Evolutionary conservation across 2,888 invertebrate species (phyloP).

Genomic region (Stenotaenia linearis): DNA sequence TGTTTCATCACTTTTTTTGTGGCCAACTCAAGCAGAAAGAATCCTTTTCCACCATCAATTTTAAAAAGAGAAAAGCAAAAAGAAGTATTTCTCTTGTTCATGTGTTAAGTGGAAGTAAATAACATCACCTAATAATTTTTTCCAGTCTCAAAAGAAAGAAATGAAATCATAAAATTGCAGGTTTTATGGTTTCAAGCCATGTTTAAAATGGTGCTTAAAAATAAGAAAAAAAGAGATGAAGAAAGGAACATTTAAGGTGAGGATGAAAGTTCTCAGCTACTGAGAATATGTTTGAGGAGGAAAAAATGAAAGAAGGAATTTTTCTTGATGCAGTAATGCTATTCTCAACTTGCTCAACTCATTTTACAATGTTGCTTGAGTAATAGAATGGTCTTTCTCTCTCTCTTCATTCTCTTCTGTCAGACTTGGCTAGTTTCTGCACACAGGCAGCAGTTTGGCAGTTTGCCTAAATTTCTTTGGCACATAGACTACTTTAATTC

Average conservation of each 20-base stretch:
- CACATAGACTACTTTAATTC: neutral
- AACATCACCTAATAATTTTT: conserved; percentile 2
- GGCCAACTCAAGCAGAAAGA: too few relatives aligned
- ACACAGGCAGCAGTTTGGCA: conserved; percentile 1
- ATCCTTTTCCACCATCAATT: too few relatives aligned
- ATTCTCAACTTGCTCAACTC: conserved; percentile 15
- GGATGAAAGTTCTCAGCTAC: neutral
- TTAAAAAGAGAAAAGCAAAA: too few relatives aligned
- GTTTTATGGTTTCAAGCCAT: conserved; percentile 1
- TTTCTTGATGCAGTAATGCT: neutral
- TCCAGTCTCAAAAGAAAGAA: neutral
- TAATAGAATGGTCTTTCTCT: neutral
- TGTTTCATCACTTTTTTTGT: too few relatives aligned
- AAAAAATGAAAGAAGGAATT: neutral
- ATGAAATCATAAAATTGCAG: neutral
- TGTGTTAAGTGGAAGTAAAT: neutral
- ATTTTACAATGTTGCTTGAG: conserved; percentile 15
- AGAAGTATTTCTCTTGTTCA: neutral
- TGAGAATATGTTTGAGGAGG: neutral
- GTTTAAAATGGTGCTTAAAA: neutral
- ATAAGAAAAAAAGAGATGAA: neutral
- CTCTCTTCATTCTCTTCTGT: neutral
- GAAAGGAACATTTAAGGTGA: neutral
- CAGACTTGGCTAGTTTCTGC: conserved; percentile 9
- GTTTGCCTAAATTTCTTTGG: conserved; percentile 1